Evolutionary conservation across 2,888 invertebrate species (phyloP).

Genomic region (Eremobia ochroleuca): DNA sequence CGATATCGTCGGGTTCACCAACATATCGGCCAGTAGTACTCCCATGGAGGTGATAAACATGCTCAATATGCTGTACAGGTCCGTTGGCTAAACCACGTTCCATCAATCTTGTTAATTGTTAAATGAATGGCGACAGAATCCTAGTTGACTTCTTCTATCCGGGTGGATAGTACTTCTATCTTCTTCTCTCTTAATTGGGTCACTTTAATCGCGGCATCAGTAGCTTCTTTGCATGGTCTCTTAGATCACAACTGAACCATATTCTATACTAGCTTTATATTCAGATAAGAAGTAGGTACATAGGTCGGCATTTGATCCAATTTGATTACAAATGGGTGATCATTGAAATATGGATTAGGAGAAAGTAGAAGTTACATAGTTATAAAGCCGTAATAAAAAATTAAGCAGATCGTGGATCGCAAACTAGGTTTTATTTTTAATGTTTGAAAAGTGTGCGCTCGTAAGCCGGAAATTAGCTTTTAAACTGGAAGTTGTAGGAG

Average conservation of each 20-base stretch:
- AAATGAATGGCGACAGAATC: slow-evolving; percentile 8
- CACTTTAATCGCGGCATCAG: background rate
- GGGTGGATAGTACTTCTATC: background rate
- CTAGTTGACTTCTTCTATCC: background rate
- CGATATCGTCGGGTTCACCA: slow-evolving; percentile 93
- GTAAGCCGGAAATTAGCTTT: background rate
- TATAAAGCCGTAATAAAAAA: background rate
- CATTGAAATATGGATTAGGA: background rate
- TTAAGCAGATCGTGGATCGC: background rate
- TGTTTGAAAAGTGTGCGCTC: background rate
- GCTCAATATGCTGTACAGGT: slow-evolving; percentile 94
- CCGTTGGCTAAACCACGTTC: slow-evolving; percentile 58
- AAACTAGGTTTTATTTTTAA: background rate
- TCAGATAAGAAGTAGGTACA: background rate
- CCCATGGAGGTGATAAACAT: slow-evolving; percentile 93
- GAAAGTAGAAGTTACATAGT: background rate
- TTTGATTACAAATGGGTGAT: background rate
- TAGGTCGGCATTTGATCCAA: background rate
- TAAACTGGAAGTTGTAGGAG: background rate
- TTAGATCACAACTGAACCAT: background rate
- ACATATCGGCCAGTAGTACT: slow-evolving; percentile 91
- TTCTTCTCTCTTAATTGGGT: no score
- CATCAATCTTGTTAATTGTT: slow-evolving; percentile 37
- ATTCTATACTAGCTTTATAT: background rate
- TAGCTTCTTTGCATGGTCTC: background rate